Evolutionary conservation across 2,797 vertebrate species (phyloP), one percentile per base, ranked within the genome.

Genomic region (Cheirogaleus major): DNA sequence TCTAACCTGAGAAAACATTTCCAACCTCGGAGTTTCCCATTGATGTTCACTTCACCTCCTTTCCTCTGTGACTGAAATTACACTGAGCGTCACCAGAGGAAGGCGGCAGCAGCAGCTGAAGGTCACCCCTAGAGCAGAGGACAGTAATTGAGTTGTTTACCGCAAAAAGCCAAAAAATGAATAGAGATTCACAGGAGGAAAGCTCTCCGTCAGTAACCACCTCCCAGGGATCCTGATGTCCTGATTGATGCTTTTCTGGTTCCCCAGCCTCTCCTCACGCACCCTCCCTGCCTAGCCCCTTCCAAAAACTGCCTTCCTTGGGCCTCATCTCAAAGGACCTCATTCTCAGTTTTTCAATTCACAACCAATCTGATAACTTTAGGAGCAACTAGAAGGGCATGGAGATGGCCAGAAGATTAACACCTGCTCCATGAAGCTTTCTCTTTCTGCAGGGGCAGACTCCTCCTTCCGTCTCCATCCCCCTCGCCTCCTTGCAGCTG

Each of bases 51-150:
- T 57, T n/a, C 15, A 41, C 50, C 61, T 75, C 67, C 59, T 86
- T 80, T 75, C 18, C 30, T 81, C 27, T 55, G 35, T 73, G 30
- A 69, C 72, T 75, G 35, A 79, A 70, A 65, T 72, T 57, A 83
- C 1, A 45, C 69, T 22, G 45, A 59, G 80, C 7, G 57, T 45
- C 8, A 27, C 27, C 52, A 67, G 59, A 48, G 32, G 30, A 61
- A 78, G 76, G 35, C 0, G 27, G 59, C 8, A 20, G 17, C 20
- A 38, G 41, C 22, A 35, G n/a, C 50, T 35, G 13, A 45, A 88
- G 57, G 48, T 80, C 83, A 30, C 55, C 27, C 27, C 45, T 20
- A 38, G n/a, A 65, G 25, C 41, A 75, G 43, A 61, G 30, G 30
- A 7, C 25, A 63, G 41, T 52, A 3, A 81, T 20, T 11, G 14